Evolutionary conservation across 2,797 vertebrate genomes (phyloP).

Genomic region (Acanthiza pusilla): DNA sequence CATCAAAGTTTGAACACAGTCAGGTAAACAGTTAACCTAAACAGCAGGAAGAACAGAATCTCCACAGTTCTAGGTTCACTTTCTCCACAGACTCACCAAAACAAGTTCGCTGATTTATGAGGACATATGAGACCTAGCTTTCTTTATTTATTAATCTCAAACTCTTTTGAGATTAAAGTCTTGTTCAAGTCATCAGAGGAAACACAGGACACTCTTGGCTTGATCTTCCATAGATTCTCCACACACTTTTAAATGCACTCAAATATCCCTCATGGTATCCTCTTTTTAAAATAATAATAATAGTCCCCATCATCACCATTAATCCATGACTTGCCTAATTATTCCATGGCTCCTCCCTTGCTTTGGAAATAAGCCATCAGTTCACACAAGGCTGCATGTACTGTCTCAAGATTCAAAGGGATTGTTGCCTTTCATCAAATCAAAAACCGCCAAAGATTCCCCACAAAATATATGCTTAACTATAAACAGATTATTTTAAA

Average conservation of each 20-base stretch:
- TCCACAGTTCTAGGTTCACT: background rate
- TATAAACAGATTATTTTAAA: background rate
- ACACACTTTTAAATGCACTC: background rate
- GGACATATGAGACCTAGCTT: background rate
- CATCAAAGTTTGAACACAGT: background rate
- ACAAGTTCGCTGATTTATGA: background rate
- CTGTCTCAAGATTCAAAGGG: background rate
- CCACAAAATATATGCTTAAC: background rate
- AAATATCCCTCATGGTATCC: background rate
- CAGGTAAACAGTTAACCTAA: background rate
- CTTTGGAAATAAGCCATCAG: background rate
- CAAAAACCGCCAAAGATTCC: background rate
- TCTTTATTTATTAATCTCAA: background rate
- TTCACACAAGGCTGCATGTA: background rate
- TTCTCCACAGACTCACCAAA: background rate
- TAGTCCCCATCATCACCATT: background rate
- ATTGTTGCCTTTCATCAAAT: background rate
- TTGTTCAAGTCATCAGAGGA: background rate
- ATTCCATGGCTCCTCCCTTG: background rate
- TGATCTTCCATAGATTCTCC: background rate
- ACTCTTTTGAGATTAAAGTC: background rate
- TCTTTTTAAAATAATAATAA: background rate
- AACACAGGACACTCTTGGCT: background rate
- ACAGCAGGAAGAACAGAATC: background rate
- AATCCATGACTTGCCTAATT: background rate